phyloP scores from a whole-genome alignment of 2,797 vertebrate genomes.

The Pygocentrus nattereri region DNA sequence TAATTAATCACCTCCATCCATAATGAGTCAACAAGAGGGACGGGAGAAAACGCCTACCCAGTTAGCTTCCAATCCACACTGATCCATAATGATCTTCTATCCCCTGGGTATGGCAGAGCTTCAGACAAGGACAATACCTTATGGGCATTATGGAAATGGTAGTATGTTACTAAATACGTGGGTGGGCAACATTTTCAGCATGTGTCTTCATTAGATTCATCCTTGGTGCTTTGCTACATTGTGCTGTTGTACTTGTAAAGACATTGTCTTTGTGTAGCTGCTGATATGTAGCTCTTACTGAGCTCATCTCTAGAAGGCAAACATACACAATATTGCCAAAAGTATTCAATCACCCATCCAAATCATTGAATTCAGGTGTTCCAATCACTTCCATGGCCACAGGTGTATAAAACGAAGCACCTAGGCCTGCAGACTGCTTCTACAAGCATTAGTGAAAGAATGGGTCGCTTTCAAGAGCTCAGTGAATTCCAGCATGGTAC shows the following conservation, averaged over 20 bases:
- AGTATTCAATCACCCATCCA: too few relatives aligned
- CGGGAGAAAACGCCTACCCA: not conserved
- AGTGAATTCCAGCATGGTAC: too few relatives aligned
- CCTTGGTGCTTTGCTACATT: not conserved
- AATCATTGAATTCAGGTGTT: too few relatives aligned
- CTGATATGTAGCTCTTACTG: not conserved
- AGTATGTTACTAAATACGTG: slow-evolving; percentile 1
- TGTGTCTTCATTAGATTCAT: slow-evolving; percentile 6
- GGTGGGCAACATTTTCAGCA: not conserved
- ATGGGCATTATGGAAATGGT: slow-evolving; percentile 26
- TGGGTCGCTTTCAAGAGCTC: too few relatives aligned
- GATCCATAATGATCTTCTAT: slow-evolving; percentile 23
- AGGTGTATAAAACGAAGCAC: too few relatives aligned
- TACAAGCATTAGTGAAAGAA: too few relatives aligned
- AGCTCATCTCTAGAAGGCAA: not conserved
- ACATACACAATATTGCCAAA: too few relatives aligned
- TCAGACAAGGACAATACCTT: slow-evolving; percentile 35
- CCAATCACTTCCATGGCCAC: too few relatives aligned
- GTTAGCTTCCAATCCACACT: slow-evolving; percentile 38
- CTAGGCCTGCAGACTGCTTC: too few relatives aligned
- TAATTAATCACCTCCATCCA: slow-evolving; percentile 55
- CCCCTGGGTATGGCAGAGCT: slow-evolving; percentile 14
- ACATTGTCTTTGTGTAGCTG: not conserved
- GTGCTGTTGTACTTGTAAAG: not conserved
- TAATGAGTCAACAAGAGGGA: slow-evolving; percentile 25